A percentile compares a stretch with the other conserved stretches of the same genome.
Conservation (phyloP, 1,140 invertebrate species). For the Zaprionus ornatus region DNA sequence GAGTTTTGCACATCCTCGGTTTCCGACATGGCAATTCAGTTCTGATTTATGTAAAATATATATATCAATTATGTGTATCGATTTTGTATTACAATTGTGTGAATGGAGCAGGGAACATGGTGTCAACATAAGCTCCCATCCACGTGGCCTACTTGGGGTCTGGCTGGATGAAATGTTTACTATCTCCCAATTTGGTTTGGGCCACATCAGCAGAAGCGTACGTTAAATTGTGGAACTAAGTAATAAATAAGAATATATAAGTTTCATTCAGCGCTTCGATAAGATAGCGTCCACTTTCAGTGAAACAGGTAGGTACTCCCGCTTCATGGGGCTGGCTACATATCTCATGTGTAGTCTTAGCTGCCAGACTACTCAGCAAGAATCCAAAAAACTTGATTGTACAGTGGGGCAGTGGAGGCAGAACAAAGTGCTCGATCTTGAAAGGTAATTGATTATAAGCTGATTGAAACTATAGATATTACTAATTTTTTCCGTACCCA, state of each 20-base stretch:
- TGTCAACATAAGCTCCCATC: not conserved
- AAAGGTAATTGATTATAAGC: no score
- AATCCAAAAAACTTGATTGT: not conserved
- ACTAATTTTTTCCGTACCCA: no score
- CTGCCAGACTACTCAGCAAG: slow-evolving; percentile 4
- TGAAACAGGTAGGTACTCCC: not conserved
- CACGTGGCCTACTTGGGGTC: slow-evolving; percentile 38
- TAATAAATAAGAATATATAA: slow-evolving; percentile 33
- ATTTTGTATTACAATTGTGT: not conserved
- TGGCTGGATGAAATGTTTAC: slow-evolving; percentile 5
- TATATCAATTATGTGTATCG: not conserved
- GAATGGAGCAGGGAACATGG: not conserved
- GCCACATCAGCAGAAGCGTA: slow-evolving; percentile 30
- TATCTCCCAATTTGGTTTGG: not conserved
- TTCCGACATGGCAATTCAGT: not conserved
- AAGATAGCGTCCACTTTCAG: slow-evolving; percentile 34
- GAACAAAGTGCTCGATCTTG: no score
- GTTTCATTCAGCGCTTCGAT: slow-evolving; percentile 25
- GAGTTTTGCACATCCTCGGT: not conserved
- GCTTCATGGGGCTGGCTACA: not conserved
- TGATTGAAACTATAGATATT: no score
- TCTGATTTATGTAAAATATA: not conserved
- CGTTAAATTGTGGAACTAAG: slow-evolving; percentile 8
- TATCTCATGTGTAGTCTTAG: slow-evolving; percentile 22
- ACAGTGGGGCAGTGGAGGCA: slow-evolving; percentile 10